Conservation (phyloP, 2,888 invertebrate genomes). For the Uropetala carovei region DNA sequence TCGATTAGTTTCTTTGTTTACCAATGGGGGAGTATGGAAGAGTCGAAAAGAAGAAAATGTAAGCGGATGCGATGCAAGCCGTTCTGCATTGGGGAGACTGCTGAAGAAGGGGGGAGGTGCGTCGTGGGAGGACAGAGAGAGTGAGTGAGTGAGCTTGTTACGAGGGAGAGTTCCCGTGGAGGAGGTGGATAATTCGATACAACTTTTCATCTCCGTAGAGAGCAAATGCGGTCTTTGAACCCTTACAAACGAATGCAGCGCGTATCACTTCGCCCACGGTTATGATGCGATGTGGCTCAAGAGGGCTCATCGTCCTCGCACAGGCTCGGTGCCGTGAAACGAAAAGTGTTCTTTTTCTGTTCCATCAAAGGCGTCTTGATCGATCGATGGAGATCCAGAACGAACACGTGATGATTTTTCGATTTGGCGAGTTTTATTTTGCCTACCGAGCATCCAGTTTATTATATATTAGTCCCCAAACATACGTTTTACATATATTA, state of each 20-base stretch:
- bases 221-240: background rate
- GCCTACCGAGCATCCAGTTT: too few species aligned
- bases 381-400: too few species aligned
- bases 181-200: background rate
- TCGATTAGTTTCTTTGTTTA: background rate
- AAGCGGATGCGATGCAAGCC: background rate
- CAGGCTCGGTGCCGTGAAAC: too few species aligned
- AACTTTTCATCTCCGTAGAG: background rate
- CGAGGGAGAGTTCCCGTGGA: background rate
- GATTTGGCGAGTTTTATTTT: too few species aligned
- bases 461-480: too few species aligned
- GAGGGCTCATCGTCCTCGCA: too few species aligned
- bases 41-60: background rate
- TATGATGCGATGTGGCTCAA: background rate
- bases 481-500: too few species aligned
- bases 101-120: background rate
- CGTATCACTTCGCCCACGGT: background rate
- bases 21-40: background rate
- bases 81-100: background rate
- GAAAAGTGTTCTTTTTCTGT: too few species aligned
- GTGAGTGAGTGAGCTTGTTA: background rate
- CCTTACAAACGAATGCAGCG: background rate
- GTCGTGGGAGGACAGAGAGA: conserved; percentile 2
- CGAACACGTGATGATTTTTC: too few species aligned
- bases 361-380: too few species aligned